Base-by-base conservation (phyloP, 2,888 invertebrate species). In the Cephalotes varians region DNA sequence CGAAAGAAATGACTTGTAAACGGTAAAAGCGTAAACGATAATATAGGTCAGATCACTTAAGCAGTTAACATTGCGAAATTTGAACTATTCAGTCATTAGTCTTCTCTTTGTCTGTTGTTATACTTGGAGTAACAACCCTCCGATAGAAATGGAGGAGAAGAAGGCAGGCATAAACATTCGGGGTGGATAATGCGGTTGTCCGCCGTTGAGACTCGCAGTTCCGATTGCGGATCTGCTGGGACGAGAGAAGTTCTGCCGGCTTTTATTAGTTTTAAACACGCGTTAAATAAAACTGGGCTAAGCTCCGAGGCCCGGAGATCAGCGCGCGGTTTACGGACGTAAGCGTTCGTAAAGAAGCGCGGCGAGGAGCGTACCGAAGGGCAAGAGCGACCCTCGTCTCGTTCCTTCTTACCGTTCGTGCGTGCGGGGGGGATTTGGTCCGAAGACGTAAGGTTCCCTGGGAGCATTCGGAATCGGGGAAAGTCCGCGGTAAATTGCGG, bases 241-340 rank as follows among this genome's bases (percentile, higher is more conserved):
- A 65, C 77, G 74, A 37, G 76, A 54, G 60, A 79, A 60, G 58
- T 65, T 58, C 72, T 21, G 58, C 60, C 77, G 65, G 10, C 34
- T 94, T 94, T 94, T 93, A 94, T 93, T 92, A 94, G 93, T 94
- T 94, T 94, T 94, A 94, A 94, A 94, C 94, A 94, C 93, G 93
- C 94, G 92, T 94, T 94, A 94, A 94, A 94, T 94, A 94, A 94
- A 94, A 93, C 92, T 91, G 88, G 91, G 89, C 92, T 93, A 92
- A 93, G 92, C 91, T 65, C 40, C 88, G 83, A n/a, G 56, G 58
- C 81, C 87, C 79, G 84, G 44, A 92, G 92, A 93, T 93, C 92
- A 90, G 91, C 88, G 90, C 86, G 88, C 87, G 91, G 91, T 93
- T 93, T 91, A 91, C 83, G 82, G 64, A 87, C 88, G 90, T 74